phyloP scores from a whole-genome alignment of 2,113 vertebrate genomes.

The Pterophyllum scalare region DNA sequence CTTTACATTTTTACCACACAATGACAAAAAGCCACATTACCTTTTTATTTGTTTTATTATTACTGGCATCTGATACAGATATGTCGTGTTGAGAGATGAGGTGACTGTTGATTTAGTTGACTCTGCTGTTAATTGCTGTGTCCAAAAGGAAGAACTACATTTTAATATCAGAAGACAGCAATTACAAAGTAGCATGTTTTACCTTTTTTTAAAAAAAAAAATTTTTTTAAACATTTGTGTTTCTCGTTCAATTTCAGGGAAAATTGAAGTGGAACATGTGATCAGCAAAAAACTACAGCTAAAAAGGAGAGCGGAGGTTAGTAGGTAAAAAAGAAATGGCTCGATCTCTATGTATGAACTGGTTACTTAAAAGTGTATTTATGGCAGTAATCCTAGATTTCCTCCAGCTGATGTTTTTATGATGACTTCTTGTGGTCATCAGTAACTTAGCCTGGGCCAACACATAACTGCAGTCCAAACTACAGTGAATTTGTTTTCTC shows the following conservation, averaged over 20 bases:
- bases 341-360: not conserved
- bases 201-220: too few species aligned
- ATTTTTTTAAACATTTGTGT: not conserved
- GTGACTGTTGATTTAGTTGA: not conserved
- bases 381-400: accelerated
- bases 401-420: not conserved
- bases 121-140: constrained; percentile 6
- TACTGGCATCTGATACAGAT: not conserved
- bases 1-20: not conserved
- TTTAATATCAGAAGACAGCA: not conserved
- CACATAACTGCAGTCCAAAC: not conserved
- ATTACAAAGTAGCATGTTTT: not conserved
- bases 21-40: not conserved
- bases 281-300: constrained; percentile 79
- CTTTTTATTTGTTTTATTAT: not conserved
- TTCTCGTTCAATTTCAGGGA: constrained; percentile 68
- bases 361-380: not conserved
- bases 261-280: constrained; percentile 75
- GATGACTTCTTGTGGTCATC: too few species aligned
- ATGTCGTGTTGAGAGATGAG: not conserved
- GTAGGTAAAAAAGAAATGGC: not conserved
- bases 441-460: too few species aligned
- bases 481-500: too few species aligned
- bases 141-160: not conserved
- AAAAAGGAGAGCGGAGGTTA: constrained; percentile 80